Conservation (phyloP, 2,113 vertebrate genomes). For the Sturnira hondurensis region DNA sequence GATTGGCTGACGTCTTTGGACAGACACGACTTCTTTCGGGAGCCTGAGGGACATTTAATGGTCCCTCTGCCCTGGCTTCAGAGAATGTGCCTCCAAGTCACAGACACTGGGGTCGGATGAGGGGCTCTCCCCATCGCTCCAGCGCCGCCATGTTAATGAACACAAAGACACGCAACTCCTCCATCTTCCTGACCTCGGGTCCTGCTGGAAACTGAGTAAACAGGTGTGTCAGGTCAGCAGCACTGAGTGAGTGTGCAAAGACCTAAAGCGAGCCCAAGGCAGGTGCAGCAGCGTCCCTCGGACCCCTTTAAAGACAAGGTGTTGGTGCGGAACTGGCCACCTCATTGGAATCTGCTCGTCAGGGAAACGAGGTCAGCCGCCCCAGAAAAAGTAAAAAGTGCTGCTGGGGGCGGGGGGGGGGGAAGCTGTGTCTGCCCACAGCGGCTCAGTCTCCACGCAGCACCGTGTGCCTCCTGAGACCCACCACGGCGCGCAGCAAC, state of each 20-base stretch:
- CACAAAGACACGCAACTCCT: neutral
- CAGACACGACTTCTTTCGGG: neutral
- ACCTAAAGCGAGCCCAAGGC: no score
- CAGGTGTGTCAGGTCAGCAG: neutral
- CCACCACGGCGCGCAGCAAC: no score
- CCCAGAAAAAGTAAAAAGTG: neutral
- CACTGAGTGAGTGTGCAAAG: neutral
- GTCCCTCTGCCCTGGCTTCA: neutral
- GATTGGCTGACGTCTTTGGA: neutral
- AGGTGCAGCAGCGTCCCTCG: no score
- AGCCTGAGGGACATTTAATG: neutral
- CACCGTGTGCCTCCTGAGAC: fast-evolving
- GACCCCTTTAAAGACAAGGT: neutral
- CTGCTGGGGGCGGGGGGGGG: neutral
- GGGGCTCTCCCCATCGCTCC: neutral
- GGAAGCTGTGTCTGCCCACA: neutral
- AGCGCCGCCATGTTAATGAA: neutral
- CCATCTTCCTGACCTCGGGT: neutral
- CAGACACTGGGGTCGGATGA: neutral
- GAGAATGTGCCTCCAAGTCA: neutral
- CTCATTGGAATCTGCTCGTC: neutral
- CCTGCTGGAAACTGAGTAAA: neutral
- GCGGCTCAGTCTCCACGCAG: neutral
- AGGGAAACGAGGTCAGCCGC: neutral
- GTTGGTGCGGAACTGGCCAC: neutral